Conservation (phyloP, 2,888 invertebrate genomes). For the Nomada flava region DNA sequence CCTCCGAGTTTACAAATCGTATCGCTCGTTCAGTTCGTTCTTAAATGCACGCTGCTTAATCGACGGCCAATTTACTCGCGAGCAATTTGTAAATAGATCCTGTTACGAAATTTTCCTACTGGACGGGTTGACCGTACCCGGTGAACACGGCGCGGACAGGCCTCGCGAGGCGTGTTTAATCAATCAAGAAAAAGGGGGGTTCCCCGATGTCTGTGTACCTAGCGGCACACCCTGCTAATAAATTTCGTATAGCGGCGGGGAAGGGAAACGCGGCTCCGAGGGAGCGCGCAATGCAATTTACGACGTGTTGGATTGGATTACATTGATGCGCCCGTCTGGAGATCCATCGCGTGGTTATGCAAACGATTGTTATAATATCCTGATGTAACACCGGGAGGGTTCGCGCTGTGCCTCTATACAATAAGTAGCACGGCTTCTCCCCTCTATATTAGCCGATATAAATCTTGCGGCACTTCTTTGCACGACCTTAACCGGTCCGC, state of each 20-base stretch:
- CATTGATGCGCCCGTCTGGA: slow-evolving; percentile 34
- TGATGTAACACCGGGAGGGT: neutral
- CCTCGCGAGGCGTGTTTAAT: slow-evolving; percentile 47
- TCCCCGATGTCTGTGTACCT: slow-evolving; percentile 42
- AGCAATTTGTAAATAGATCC: slow-evolving; percentile 34
- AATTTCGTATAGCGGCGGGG: slow-evolving; percentile 47
- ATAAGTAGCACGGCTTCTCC: neutral
- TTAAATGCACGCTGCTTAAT: slow-evolving; percentile 13
- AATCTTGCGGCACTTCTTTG: neutral
- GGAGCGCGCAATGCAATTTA: slow-evolving; percentile 52
- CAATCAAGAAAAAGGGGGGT: slow-evolving; percentile 56
- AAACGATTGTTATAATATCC: slow-evolving; percentile 35
- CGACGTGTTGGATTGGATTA: slow-evolving; percentile 57
- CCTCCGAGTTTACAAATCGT: neutral
- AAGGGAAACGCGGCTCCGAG: slow-evolving; percentile 30
- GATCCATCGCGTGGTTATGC: slow-evolving; percentile 33
- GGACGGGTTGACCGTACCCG: slow-evolving; percentile 14
- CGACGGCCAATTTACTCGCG: slow-evolving; percentile 1
- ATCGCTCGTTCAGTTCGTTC: neutral
- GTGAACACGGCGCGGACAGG: slow-evolving; percentile 24
- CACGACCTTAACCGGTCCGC: neutral
- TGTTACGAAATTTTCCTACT: slow-evolving; percentile 39
- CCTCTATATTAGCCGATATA: neutral
- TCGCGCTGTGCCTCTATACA: neutral
- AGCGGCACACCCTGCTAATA: slow-evolving; percentile 60